These are phyloP conservation scores for Rhinolophus sinicus DNA, from an alignment of 2,113 vertebrate genomes.

Conservation along the genomic window DNA sequence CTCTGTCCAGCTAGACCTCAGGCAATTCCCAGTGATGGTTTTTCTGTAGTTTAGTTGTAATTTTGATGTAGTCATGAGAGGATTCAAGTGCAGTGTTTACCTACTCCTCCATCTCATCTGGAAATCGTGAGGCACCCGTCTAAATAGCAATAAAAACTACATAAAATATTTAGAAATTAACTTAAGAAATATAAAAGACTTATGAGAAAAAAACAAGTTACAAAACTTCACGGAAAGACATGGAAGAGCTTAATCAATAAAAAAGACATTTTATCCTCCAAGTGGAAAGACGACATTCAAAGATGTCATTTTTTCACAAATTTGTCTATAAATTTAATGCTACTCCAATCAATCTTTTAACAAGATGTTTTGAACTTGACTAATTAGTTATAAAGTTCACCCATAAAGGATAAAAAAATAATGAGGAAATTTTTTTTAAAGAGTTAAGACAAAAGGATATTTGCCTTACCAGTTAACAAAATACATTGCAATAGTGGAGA, in stretches of 20 bases:
- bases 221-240: background rate
- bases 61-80: too few relatives aligned
- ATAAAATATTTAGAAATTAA: background rate
- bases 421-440: conserved; percentile 33
- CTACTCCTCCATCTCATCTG: too few relatives aligned
- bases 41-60: too few relatives aligned
- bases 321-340: background rate
- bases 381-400: conserved; percentile 18
- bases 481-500: background rate
- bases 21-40: too few relatives aligned
- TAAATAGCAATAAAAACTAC: background rate
- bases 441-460: background rate
- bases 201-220: background rate
- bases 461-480: conserved; percentile 33
- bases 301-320: background rate
- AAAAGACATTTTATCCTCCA: background rate
- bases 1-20: too few relatives aligned
- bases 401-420: conserved; percentile 29
- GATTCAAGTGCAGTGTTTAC: too few relatives aligned
- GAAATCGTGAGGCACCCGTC: background rate
- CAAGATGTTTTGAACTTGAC: conserved; percentile 4
- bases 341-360: background rate
- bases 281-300: background rate
- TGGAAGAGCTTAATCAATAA: background rate
- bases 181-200: background rate